Evolutionary conservation across 2,888 invertebrate species (phyloP).

Genomic region (Cecidostiba fungosa): DNA sequence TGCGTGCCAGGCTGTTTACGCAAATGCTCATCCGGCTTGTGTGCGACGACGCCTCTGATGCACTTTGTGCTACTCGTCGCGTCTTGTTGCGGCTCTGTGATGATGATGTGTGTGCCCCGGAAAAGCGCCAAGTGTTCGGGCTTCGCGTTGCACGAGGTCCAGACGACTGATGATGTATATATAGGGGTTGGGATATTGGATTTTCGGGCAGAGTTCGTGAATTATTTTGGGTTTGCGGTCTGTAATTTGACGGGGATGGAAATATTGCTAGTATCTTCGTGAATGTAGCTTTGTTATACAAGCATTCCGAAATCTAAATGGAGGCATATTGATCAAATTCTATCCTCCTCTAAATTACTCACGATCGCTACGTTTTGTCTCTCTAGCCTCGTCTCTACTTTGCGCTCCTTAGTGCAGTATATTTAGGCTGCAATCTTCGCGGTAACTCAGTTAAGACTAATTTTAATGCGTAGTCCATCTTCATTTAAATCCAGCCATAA

Average conservation of each 20-base stretch:
- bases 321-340: not conserved
- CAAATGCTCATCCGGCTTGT: slow-evolving; percentile 28
- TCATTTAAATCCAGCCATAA: not conserved
- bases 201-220: not conserved
- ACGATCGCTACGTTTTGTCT: not conserved
- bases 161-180: too few species aligned
- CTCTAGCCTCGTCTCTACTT: not conserved
- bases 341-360: not conserved
- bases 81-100: slow-evolving; percentile 19
- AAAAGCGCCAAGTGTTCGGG: not conserved
- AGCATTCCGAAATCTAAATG: not conserved
- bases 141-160: not conserved
- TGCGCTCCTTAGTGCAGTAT: not conserved
- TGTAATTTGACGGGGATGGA: not conserved
- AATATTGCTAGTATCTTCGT: not conserved
- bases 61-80: not conserved
- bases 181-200: not conserved
- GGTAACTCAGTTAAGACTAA: not conserved
- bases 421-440: not conserved
- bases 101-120: not conserved
- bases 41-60: slow-evolving; percentile 3
- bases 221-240: not conserved
- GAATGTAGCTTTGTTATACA: not conserved
- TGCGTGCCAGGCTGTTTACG: slow-evolving; percentile 22
- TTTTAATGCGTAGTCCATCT: not conserved